Evolutionary conservation across 2,888 invertebrate species (phyloP).

Genomic region (Halictus ligatus): DNA sequence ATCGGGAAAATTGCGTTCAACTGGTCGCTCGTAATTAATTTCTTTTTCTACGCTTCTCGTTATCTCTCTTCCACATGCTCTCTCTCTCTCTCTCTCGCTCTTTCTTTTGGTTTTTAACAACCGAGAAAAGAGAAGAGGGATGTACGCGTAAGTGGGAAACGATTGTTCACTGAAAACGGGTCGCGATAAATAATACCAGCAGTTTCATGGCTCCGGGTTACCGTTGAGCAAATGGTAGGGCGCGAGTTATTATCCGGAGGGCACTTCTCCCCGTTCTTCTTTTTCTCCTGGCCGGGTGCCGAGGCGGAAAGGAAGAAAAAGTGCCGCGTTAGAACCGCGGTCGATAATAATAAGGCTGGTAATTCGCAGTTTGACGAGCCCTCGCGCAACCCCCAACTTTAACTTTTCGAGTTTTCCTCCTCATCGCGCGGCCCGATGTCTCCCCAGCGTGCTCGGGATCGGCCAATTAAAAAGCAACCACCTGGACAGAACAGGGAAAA

Average conservation of each 20-base stretch:
- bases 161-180: conserved; percentile 38
- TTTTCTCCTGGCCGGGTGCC: conserved; percentile 22
- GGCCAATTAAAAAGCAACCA: conserved; percentile 80
- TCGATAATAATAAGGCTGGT: conserved; percentile 83
- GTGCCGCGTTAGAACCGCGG: conserved; percentile 75
- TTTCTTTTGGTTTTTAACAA: not conserved
- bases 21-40: conserved; percentile 37
- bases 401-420: conserved; percentile 73
- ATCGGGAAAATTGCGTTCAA: conserved; percentile 28
- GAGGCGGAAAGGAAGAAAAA: conserved; percentile 63
- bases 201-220: conserved; percentile 45
- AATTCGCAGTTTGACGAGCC: conserved; percentile 83
- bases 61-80: not conserved
- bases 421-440: conserved; percentile 73
- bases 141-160: conserved; percentile 33
- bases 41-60: not conserved
- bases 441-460: conserved; percentile 77
- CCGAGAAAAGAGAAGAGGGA: not conserved
- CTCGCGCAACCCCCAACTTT: conserved; percentile 66
- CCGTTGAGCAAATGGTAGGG: conserved; percentile 69
- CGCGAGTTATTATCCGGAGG: conserved; percentile 74
- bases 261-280: conserved; percentile 47
- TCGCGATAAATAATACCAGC: conserved; percentile 65
- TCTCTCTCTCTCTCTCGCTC: not conserved
- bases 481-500: conserved; percentile 64